Evolutionary conservation across 2,113 vertebrate genomes (phyloP).

Genomic region (Bubalus kerabau): DNA sequence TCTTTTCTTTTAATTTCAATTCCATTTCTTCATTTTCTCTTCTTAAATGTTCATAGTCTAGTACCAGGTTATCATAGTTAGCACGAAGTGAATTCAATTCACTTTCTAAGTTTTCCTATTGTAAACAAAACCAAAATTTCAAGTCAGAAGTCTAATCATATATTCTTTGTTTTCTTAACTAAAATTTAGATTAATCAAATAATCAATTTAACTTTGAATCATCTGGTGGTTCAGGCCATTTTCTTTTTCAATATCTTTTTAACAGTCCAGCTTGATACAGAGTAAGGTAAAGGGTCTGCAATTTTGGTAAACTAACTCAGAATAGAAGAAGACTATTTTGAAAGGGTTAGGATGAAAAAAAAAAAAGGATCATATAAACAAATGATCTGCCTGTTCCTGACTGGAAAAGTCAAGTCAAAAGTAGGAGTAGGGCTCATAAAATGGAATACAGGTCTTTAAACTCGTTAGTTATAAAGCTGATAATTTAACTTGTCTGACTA

Average conservation of each 20-base stretch:
- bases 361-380: not conserved
- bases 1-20: slow-evolving; percentile 84
- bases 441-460: not conserved
- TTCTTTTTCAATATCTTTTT: not conserved
- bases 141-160: not conserved
- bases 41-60: slow-evolving; percentile 81
- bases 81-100: slow-evolving; percentile 79
- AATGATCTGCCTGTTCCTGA: not conserved
- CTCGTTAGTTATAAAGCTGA: not conserved
- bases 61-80: slow-evolving; percentile 77
- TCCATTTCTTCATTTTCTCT: slow-evolving; percentile 81
- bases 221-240: not conserved
- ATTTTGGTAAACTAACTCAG: slow-evolving; percentile 4
- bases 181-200: not conserved
- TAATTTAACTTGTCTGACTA: not conserved
- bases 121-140: not conserved
- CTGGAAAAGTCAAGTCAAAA: not conserved
- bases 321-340: not conserved
- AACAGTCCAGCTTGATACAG: not conserved
- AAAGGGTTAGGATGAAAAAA: not conserved
- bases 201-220: not conserved
- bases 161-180: not conserved
- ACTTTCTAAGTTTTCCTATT: slow-evolving; percentile 79
- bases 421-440: not conserved
- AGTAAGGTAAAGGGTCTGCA: not conserved